Percentiles rank a stretch among this genome's conserved stretches.
Evolutionary conservation across 2,113 vertebrate species (phyloP).

Genomic region (Lipophrys pholis): DNA sequence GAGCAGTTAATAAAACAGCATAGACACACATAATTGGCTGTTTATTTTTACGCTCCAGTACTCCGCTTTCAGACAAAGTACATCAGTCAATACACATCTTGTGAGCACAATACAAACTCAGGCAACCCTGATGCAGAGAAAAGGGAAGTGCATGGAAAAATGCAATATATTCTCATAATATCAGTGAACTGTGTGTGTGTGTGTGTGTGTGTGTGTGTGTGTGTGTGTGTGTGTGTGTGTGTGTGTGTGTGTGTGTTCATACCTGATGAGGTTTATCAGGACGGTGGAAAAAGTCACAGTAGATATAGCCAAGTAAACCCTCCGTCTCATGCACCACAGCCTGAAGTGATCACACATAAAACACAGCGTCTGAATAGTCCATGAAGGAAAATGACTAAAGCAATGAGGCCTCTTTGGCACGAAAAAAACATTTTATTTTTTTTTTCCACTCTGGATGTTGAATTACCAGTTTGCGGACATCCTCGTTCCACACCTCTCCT

Average conservation of each 20-base stretch:
- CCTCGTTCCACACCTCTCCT: slow-evolving; percentile 95
- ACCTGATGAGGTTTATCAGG: slow-evolving; percentile 96
- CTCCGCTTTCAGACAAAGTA: too few species aligned
- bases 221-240: too few species aligned
- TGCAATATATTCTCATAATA: too few species aligned
- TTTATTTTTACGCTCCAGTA: too few species aligned
- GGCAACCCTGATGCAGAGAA: too few species aligned
- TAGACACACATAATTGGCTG: too few species aligned
- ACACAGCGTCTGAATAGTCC: not conserved
- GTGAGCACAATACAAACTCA: too few species aligned
- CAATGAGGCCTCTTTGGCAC: not conserved
- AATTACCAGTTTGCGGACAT: slow-evolving; percentile 93
- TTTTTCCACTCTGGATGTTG: not conserved
- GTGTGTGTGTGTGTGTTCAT: slow-evolving; percentile 26
- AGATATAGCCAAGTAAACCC: slow-evolving; percentile 95
- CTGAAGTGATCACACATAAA: slow-evolving; percentile 72
- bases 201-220: too few species aligned
- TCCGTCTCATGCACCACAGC: slow-evolving; percentile 96
- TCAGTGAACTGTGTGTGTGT: too few species aligned
- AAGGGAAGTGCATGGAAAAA: too few species aligned
- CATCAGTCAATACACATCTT: too few species aligned
- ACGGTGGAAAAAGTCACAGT: slow-evolving; percentile 97
- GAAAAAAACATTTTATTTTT: not conserved
- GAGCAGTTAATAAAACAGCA: too few species aligned
- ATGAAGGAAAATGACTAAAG: not conserved